These are phyloP conservation scores for Pantelozetes paolii DNA, from an alignment of 2,888 invertebrate species.

Conservation along the genomic window DNA sequence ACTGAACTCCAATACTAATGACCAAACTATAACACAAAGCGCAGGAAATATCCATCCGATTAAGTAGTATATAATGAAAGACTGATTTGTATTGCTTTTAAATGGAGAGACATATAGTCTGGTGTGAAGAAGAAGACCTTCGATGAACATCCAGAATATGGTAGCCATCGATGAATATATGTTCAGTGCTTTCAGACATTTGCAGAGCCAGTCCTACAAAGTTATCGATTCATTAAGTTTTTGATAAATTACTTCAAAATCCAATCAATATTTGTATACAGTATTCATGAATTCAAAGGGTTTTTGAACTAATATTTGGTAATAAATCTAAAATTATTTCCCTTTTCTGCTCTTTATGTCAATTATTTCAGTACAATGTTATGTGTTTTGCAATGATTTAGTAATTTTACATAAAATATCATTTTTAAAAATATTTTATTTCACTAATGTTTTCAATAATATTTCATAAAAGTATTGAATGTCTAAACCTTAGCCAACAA, in stretches of 20 bases:
- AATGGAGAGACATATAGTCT: constrained; percentile 39
- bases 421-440: too few species aligned
- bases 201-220: constrained; percentile 56
- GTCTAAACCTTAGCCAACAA: too few species aligned
- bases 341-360: too few species aligned
- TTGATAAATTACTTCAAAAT: background rate
- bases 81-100: constrained; percentile 23
- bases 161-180: constrained; percentile 58
- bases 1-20: constrained; percentile 38
- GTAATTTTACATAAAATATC: too few species aligned
- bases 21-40: constrained; percentile 44
- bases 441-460: too few species aligned
- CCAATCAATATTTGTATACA: background rate
- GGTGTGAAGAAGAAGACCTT: constrained; percentile 50
- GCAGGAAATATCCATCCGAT: constrained; percentile 44
- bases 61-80: constrained; percentile 31
- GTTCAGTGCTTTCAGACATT: constrained; percentile 54
- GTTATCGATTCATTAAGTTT: too few species aligned
- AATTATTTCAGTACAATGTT: too few species aligned
- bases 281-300: too few species aligned
- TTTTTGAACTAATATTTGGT: too few species aligned
- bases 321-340: too few species aligned
- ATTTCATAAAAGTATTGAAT: too few species aligned
- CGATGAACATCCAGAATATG: constrained; percentile 61
- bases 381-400: too few species aligned